These are phyloP conservation scores for Metalampra italica DNA, from an alignment of 2,888 invertebrate species.

Conservation along the genomic window DNA sequence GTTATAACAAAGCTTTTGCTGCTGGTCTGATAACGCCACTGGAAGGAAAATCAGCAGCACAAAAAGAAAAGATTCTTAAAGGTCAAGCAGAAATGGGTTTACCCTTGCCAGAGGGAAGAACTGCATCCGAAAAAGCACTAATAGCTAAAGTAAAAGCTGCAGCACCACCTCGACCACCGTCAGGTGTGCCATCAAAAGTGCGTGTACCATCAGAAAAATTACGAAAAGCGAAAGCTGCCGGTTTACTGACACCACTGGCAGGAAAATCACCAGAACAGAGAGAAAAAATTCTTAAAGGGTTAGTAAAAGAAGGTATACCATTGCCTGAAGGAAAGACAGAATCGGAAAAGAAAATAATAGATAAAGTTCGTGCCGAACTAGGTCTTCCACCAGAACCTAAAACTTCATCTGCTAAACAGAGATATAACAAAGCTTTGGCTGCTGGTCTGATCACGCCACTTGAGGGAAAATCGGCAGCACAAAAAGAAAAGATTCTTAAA, in stretches of 20 bases:
- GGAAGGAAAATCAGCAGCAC: conserved; percentile 25
- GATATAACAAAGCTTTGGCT: conserved; percentile 20
- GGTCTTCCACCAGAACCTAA: conserved; percentile 31
- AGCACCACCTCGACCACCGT: background rate
- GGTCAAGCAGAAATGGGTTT: conserved; percentile 19
- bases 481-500: conserved; percentile 25
- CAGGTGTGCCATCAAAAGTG: conserved; percentile 15
- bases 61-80: conserved; percentile 25
- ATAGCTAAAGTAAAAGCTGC: conserved; percentile 7
- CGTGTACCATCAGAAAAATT: conserved; percentile 20
- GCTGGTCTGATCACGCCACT: conserved; percentile 24
- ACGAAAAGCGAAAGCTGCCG: conserved; percentile 25
- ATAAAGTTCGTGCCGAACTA: conserved; percentile 26
- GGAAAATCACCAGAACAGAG: conserved; percentile 23
- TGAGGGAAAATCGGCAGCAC: conserved; percentile 21
- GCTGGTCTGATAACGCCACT: conserved; percentile 26
- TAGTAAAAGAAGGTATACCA: conserved; percentile 24
- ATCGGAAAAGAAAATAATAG: conserved; percentile 26
- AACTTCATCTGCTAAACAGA: conserved; percentile 15
- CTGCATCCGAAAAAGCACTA: conserved; percentile 8
- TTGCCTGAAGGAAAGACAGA: conserved; percentile 28
- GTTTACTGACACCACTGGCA: conserved; percentile 24
- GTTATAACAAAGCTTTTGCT: conserved; percentile 22
- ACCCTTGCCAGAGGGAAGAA: conserved; percentile 23
- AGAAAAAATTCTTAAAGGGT: conserved; percentile 22